Base-by-base conservation (phyloP, 2,797 vertebrate species). In the Peromyscus aztecus region DNA sequence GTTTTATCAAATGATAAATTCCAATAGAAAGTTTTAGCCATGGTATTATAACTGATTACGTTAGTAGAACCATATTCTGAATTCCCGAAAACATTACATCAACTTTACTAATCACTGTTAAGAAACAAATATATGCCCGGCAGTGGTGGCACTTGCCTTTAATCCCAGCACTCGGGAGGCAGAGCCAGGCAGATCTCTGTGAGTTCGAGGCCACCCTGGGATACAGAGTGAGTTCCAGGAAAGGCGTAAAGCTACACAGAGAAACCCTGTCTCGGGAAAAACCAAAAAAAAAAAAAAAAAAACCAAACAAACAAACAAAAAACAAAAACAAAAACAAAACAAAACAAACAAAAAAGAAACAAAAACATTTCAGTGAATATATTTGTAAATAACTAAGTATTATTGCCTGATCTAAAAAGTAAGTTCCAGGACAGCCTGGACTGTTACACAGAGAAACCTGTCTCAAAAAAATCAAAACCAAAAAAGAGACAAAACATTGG, bases 1-100 rank as follows among this genome's bases (percentile, higher is more conserved):
- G 86, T 76, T 92, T 95, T 52, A 95, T 89, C 61, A 82, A 61
- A 71, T 77, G 7, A 85, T 73, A 93, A 86, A 95, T 94, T 90
- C 81, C 29, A 59, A 19, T 31, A 75, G 69, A 31, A 83, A 92
- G 67, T 96, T 76, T 94, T 90, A 91, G 59, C 17, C 46, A 94
- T 78, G 11, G 55, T 86, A 89, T 57, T 78, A 59, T 73, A 61
- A 92, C 16, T 91, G n/a, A 93, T 52, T 83, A 81, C 21, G 59
- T 76, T n/a, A 59, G 24, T 19, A 43, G 16, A 95, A 94, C 31
- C 29, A 24, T 86, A 91, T 43, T 65, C 65, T 83, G 21, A 91
- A 89, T 86, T 96, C 91, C 71, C 93, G n/a, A 27, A 94, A 93
- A 82, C 69, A 92, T 92, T 65, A 88, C 73, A 86, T 6, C 40